phyloP scores from a whole-genome alignment of 2,797 vertebrate genomes.

The Dendrocincla tyrannina region DNA sequence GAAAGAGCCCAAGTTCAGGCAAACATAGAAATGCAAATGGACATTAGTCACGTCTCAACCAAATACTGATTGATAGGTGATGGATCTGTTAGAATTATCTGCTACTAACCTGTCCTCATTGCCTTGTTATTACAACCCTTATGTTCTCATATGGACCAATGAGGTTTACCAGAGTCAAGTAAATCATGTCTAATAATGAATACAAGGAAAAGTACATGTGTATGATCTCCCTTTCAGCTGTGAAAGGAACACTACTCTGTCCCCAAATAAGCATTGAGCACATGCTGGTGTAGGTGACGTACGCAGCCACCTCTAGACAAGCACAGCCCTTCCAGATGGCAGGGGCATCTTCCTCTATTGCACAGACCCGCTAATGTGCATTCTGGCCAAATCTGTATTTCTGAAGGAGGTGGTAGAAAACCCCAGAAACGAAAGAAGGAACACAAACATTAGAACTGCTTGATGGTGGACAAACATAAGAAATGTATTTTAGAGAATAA shows the following conservation, averaged over 20 bases:
- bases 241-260: background rate
- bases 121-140: background rate
- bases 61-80: background rate
- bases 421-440: background rate
- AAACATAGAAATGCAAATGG: background rate
- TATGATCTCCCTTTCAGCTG: background rate
- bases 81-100: background rate
- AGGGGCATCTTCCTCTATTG: background rate
- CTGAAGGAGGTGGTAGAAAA: background rate
- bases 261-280: background rate
- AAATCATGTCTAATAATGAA: background rate
- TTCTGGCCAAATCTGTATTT: background rate
- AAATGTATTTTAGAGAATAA: background rate
- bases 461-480: rapidly evolving
- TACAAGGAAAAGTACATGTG: background rate
- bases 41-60: background rate
- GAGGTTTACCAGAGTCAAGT: background rate
- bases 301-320: background rate
- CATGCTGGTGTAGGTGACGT: background rate
- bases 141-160: background rate
- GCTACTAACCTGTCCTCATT: background rate
- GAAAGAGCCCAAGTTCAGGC: background rate
- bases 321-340: background rate
- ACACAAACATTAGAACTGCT: background rate
- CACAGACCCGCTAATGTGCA: background rate